A percentile compares a stretch with the other conserved stretches of the same genome.
These are phyloP conservation scores for Acleris laterana DNA, from an alignment of 2,888 invertebrate species.

Conservation along the genomic window DNA sequence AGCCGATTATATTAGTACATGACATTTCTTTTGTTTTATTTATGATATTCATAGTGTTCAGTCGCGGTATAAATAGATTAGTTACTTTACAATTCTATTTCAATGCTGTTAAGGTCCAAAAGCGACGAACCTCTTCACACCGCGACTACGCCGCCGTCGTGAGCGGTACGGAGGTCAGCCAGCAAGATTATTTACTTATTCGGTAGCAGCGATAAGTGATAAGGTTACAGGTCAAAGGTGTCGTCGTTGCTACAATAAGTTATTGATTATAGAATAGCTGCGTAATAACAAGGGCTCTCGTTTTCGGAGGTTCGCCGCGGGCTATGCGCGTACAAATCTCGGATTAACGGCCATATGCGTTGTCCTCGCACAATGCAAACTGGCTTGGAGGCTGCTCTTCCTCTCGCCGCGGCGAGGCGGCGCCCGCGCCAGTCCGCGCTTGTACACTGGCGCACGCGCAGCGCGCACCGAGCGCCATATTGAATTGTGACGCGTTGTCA, in stretches of 20 bases:
- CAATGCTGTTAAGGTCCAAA: too few relatives aligned
- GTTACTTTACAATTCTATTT: too few relatives aligned
- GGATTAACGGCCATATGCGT: conserved; percentile 61
- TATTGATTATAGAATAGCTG: conserved; percentile 25
- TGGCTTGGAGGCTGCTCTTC: conserved; percentile 72
- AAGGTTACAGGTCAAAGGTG: conserved; percentile 23
- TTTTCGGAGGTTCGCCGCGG: conserved; percentile 38
- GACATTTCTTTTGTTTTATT: conserved; percentile 36
- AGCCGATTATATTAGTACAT: conserved; percentile 33
- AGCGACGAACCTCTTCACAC: too few relatives aligned
- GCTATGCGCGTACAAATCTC: conserved; percentile 53
- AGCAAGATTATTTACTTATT: conserved; percentile 15
- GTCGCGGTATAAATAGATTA: too few relatives aligned
- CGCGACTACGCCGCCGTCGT: too few relatives aligned
- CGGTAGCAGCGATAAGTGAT: neutral
- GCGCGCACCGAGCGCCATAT: conserved; percentile 77
- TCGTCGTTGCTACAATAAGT: conserved; percentile 21
- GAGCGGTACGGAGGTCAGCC: conserved; percentile 14
- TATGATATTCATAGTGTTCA: neutral
- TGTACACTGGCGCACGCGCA: conserved; percentile 74
- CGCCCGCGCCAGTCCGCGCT: conserved; percentile 75
- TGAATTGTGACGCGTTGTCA: conserved; percentile 70
- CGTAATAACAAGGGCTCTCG: conserved; percentile 22
- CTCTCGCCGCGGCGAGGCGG: conserved; percentile 73
- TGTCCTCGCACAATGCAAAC: conserved; percentile 79